These are phyloP conservation scores for Andrena minutula DNA, from an alignment of 2,888 invertebrate genomes.

Conservation along the genomic window DNA sequence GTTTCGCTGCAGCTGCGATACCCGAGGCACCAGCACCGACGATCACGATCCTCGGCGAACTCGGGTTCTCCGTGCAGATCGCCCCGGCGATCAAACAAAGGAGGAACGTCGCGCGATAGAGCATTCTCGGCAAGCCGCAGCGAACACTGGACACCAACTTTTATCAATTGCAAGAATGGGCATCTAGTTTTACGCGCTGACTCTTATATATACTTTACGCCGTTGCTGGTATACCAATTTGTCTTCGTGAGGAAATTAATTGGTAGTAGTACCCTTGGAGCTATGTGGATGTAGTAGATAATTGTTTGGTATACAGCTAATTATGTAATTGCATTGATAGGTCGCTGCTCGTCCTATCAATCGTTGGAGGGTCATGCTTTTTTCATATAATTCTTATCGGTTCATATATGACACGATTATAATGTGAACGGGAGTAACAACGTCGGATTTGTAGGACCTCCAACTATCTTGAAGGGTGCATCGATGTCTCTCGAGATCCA, in stretches of 20 bases:
- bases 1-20: conserved; percentile 86
- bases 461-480: neutral
- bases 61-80: neutral
- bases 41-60: conserved; percentile 83
- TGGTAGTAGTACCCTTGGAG: conserved; percentile 1
- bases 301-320: neutral
- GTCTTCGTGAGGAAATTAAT: conserved; percentile 15
- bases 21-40: conserved; percentile 87
- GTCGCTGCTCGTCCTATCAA: neutral
- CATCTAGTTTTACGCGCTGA: conserved; percentile 12
- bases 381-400: neutral
- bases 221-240: conserved; percentile 18
- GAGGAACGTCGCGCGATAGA: conserved; percentile 11
- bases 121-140: conserved; percentile 20
- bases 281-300: neutral
- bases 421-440: neutral
- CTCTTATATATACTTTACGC: conserved; percentile 41
- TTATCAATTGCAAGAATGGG: conserved; percentile 30
- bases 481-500: too few relatives aligned
- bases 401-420: too few relatives aligned
- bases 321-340: conserved; percentile 14
- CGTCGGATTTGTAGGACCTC: neutral
- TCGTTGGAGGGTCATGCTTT: neutral
- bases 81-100: conserved; percentile 20
- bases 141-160: conserved; percentile 17